These are phyloP conservation scores for Micromussa lordhowensis DNA, from an alignment of 92 coral and sea anemone species.

Conservation along the genomic window DNA sequence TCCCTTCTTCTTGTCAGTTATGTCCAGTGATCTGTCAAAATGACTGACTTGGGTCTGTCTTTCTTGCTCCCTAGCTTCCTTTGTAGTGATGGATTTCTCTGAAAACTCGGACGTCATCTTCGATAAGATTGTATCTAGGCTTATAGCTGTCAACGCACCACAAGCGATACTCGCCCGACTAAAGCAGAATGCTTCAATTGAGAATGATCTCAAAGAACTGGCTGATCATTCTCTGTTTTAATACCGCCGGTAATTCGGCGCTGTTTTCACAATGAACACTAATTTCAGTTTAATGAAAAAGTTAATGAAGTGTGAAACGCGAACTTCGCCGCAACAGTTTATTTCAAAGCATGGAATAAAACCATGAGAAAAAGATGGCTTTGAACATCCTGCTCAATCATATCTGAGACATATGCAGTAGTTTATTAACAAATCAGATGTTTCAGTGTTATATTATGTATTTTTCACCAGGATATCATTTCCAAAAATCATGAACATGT, in stretches of 20 bases:
- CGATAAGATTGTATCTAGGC: background rate
- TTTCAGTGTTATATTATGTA: background rate
- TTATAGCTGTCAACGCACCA: background rate
- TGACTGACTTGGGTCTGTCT: background rate
- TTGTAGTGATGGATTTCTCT: background rate
- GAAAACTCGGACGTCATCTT: background rate
- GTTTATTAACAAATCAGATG: conserved; percentile 3
- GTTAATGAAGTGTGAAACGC: conserved; percentile 22
- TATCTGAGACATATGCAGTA: background rate
- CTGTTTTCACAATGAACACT: conserved; percentile 17
- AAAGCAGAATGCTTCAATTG: background rate
- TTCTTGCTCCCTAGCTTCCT: background rate
- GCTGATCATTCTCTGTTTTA: conserved; percentile 16
- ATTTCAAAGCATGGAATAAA: conserved; percentile 11
- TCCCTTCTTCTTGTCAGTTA: conserved; percentile 53
- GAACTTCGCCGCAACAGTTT: conserved; percentile 17
- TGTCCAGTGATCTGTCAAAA: background rate
- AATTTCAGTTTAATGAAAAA: conserved; percentile 38
- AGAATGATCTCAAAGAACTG: background rate
- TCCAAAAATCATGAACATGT: background rate
- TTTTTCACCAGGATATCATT: background rate
- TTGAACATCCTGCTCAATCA: conserved; percentile 14
- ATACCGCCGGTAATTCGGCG: background rate
- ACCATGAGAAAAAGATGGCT: conserved; percentile 32
- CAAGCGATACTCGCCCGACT: background rate